Evolutionary conservation across 2,113 vertebrate genomes (phyloP), one percentile per base, ranked within the genome.

Genomic region (Carassius carassius): DNA sequence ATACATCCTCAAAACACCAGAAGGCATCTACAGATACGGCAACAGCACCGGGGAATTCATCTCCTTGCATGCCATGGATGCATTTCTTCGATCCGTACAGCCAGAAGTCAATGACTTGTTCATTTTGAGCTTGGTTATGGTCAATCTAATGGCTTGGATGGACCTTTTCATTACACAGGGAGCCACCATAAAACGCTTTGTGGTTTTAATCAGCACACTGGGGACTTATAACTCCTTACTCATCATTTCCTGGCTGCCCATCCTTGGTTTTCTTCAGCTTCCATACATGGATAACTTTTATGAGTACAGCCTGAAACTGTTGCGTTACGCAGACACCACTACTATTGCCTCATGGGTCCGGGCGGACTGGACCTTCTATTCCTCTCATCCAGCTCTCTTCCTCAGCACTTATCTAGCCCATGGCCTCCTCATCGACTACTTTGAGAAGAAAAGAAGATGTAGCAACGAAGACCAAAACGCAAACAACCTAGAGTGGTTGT

Each of bases 91-190:
- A 35, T 98, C 97, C 0, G 92, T 99, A 79, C 98, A 99, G 79
- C 98, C 98, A 0, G 98, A 99, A 91, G 98, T 99, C 84, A 99
- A 99, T 0, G 98, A 99, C 87, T 91, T 99, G 74, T 99, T 99
- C 91, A 96, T 99, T 81, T 93, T 99, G 75, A 99, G 98, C 90
- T 91, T 99, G 91, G 97, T 99, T 81, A 94, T 99, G 86, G 97
- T 99, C 87, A 99, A 99, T 88, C 92, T 99, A 63, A 96, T 99
- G 96, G 97, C 98, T 84, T 99, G 98, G 98, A 97, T 99, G 97
- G 98, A 99, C 93, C 95, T 99, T 85, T 99, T 99, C 86, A 97
- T 99, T 74, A 99, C 98, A 13, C 98, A 99, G 86, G 98, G 98
- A 16, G 98, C 97, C 51, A 99, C 98, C 51, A 96, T 99, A 86